A percentile compares a stretch with the other conserved stretches of the same genome.
phyloP scores from a whole-genome alignment of 2,113 vertebrate genomes.

The Nanorana parkeri region DNA sequence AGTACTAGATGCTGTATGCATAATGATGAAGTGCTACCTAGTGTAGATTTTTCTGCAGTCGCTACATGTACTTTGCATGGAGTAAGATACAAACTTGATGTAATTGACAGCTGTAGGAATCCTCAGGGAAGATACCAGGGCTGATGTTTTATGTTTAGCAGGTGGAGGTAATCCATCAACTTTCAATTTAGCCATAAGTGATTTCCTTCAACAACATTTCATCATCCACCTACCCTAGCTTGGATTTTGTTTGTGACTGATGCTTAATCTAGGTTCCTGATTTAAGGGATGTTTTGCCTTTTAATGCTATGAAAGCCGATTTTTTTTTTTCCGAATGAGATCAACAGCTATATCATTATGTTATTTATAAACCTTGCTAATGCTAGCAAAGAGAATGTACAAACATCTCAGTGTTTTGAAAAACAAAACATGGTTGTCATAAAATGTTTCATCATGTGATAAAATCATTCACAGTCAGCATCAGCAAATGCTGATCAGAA shows the following conservation, averaged over 20 bases:
- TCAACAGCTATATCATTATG: background rate
- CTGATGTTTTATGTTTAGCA: constrained; percentile 39
- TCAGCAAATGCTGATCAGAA: no score
- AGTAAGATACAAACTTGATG: constrained; percentile 8
- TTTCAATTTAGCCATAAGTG: constrained; percentile 49
- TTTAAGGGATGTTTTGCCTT: constrained; percentile 7
- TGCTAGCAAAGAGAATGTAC: background rate
- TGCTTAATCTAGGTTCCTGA: constrained; percentile 14
- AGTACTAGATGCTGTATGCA: background rate
- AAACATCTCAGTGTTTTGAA: no score
- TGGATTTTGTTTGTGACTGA: constrained; percentile 19
- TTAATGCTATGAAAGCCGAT: constrained; percentile 2
- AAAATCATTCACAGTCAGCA: no score
- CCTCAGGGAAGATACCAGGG: constrained; percentile 7
- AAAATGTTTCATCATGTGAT: no score
- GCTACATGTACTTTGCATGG: constrained; percentile 3
- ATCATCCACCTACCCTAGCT: constrained; percentile 16
- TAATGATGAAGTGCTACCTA: background rate
- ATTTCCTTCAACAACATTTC: constrained; percentile 30
- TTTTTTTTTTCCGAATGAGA: background rate
- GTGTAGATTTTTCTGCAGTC: constrained; percentile 1
- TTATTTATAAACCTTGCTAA: background rate
- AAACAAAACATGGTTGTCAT: no score
- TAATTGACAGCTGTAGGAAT: constrained; percentile 32
- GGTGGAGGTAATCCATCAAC: constrained; percentile 42